Evolutionary conservation across 2,797 vertebrate genomes (phyloP).

Genomic region (Epinephelus malabaricus): DNA sequence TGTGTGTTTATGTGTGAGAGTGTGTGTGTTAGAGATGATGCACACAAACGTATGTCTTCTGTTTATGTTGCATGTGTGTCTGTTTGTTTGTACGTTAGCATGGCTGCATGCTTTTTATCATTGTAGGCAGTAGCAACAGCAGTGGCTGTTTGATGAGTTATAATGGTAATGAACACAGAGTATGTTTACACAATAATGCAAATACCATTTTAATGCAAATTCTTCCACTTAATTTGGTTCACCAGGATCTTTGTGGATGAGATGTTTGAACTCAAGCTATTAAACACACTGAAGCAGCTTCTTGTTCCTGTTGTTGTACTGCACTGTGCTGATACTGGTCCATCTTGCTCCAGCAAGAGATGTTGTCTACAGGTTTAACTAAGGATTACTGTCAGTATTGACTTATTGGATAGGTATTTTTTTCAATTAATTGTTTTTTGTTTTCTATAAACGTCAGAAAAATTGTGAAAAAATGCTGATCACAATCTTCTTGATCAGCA

Average conservation of each 20-base stretch:
- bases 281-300: constrained; percentile 12
- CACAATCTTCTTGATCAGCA: too few species aligned
- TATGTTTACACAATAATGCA: constrained; percentile 45
- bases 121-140: constrained; percentile 23
- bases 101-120: constrained; percentile 5
- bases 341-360: neutral
- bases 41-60: constrained; percentile 15
- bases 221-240: constrained; percentile 22
- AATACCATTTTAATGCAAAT: constrained; percentile 53
- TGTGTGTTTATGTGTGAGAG: constrained; percentile 8
- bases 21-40: neutral
- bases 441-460: constrained; percentile 5
- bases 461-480: constrained; percentile 1
- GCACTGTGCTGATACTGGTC: neutral
- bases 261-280: constrained; percentile 7
- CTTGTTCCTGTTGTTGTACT: constrained; percentile 4
- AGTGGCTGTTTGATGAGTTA: constrained; percentile 41
- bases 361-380: neutral
- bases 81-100: too few species aligned
- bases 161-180: constrained; percentile 29
- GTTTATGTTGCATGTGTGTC: neutral
- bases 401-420: neutral
- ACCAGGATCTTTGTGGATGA: constrained; percentile 12
- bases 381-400: neutral
- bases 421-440: neutral